Evolutionary conservation across 2,888 invertebrate genomes (phyloP).

Genomic region (Andrena praecox): DNA sequence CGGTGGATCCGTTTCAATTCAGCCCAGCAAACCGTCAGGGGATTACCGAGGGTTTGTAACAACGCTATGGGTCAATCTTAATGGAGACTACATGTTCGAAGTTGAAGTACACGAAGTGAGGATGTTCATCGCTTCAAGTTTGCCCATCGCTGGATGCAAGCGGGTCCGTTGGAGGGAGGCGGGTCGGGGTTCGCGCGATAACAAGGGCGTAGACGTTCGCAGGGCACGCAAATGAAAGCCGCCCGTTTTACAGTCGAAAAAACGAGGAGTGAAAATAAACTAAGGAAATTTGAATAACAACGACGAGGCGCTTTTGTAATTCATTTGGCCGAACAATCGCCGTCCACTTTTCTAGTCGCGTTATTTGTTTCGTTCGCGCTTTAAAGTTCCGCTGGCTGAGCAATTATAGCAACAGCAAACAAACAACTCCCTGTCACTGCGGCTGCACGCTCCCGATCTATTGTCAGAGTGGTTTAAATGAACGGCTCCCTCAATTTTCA

Average conservation of each 20-base stretch:
- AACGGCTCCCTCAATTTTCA: conserved; percentile 14
- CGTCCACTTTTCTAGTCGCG: conserved; percentile 24
- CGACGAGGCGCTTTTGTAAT: conserved; percentile 50
- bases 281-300: conserved; percentile 59
- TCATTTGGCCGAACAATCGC: conserved; percentile 36
- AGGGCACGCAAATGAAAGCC: conserved; percentile 37
- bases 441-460: not conserved
- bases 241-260: conserved; percentile 7
- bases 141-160: no score
- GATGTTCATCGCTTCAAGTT: no score
- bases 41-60: not conserved
- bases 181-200: conserved; percentile 27
- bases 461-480: not conserved
- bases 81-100: not conserved
- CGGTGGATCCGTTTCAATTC: not conserved
- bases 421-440: conserved; percentile 9
- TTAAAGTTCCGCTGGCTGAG: conserved; percentile 40
- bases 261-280: conserved; percentile 34
- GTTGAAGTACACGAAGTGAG: not conserved
- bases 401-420: conserved; percentile 41
- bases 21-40: no score
- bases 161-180: not conserved
- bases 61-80: not conserved
- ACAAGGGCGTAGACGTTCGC: conserved; percentile 8
- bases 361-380: conserved; percentile 47